Evolutionary conservation across 2,888 invertebrate species (phyloP).

Genomic region (Dolichopus griseipennis): DNA sequence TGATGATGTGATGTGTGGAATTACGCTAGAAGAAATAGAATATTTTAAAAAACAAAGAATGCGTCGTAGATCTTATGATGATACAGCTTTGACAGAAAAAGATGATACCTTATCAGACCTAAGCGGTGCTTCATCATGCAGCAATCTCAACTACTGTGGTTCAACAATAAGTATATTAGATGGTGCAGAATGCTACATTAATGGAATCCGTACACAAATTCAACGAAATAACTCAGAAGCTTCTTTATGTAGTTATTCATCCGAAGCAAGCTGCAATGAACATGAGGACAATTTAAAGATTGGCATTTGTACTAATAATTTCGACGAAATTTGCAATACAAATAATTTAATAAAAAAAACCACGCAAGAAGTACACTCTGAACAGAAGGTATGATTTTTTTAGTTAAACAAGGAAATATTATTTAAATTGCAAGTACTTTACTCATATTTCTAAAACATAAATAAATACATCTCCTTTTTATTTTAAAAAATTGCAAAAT

Average conservation of each 20-base stretch:
- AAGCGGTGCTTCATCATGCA: constrained; percentile 51
- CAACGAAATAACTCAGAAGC: constrained; percentile 63
- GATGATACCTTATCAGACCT: constrained; percentile 46
- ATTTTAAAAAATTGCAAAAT: too few relatives aligned
- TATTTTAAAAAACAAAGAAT: constrained; percentile 47
- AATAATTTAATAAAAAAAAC: constrained; percentile 10
- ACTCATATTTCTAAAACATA: too few relatives aligned
- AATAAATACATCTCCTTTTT: too few relatives aligned
- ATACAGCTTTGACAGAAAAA: constrained; percentile 31
- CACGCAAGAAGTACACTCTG: constrained; percentile 10
- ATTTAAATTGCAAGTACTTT: neutral
- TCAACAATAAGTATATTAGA: constrained; percentile 50
- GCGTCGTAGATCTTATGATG: constrained; percentile 37
- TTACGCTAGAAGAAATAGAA: constrained; percentile 53
- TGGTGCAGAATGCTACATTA: constrained; percentile 44
- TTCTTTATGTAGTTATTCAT: constrained; percentile 52
- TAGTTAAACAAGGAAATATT: constrained; percentile 8
- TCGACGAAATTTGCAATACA: constrained; percentile 21
- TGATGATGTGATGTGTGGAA: constrained; percentile 54
- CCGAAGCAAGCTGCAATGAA: constrained; percentile 63
- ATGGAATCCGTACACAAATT: constrained; percentile 48
- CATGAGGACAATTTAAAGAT: constrained; percentile 37
- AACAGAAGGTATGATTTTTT: constrained; percentile 21
- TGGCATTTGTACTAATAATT: constrained; percentile 5
- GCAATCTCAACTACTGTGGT: constrained; percentile 51